These are phyloP conservation scores for Etheostoma perlongum DNA, from an alignment of 2,797 vertebrate species.

Conservation along the genomic window DNA sequence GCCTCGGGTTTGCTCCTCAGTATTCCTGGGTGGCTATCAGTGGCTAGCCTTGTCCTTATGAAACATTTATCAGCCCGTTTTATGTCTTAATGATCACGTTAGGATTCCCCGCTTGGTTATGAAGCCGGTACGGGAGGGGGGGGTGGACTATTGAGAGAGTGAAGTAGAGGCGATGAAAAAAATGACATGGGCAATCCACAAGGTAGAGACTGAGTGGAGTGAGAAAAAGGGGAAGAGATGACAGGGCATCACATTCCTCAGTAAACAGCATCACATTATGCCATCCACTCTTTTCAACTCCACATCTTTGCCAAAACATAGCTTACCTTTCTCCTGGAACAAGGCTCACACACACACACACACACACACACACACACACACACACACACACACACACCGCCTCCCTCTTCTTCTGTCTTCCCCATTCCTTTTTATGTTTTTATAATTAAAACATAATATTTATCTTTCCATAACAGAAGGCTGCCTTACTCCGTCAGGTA, in stretches of 20 bases:
- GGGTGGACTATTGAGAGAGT: constrained; percentile 54
- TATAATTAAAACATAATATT: constrained; percentile 92
- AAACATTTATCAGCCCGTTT: constrained; percentile 88
- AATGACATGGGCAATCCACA: constrained; percentile 63
- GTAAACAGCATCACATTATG: constrained; percentile 80
- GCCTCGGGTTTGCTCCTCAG: constrained; percentile 69
- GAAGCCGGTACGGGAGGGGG: constrained; percentile 65
- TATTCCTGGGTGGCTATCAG: constrained; percentile 85
- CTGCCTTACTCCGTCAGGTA: constrained; percentile 87
- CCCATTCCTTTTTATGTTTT: constrained; percentile 89
- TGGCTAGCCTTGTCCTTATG: constrained; percentile 85
- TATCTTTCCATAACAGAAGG: constrained; percentile 91
- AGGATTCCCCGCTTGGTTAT: constrained; percentile 86
- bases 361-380: constrained; percentile 39
- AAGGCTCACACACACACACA: constrained; percentile 50
- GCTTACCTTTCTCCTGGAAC: constrained; percentile 82
- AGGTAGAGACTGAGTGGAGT: constrained; percentile 60
- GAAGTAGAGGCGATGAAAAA: constrained; percentile 66
- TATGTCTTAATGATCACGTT: constrained; percentile 88
- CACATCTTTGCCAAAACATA: constrained; percentile 82
- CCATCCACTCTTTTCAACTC: constrained; percentile 81
- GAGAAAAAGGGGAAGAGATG: constrained; percentile 62
- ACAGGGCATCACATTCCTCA: constrained; percentile 78
- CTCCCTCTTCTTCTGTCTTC: constrained; percentile 62
- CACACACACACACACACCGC: constrained; percentile 18